A percentile compares a stretch with the other conserved stretches of the same genome.
Evolutionary conservation across 2,113 vertebrate species (phyloP).

Genomic region (Antidorcas marsupialis): DNA sequence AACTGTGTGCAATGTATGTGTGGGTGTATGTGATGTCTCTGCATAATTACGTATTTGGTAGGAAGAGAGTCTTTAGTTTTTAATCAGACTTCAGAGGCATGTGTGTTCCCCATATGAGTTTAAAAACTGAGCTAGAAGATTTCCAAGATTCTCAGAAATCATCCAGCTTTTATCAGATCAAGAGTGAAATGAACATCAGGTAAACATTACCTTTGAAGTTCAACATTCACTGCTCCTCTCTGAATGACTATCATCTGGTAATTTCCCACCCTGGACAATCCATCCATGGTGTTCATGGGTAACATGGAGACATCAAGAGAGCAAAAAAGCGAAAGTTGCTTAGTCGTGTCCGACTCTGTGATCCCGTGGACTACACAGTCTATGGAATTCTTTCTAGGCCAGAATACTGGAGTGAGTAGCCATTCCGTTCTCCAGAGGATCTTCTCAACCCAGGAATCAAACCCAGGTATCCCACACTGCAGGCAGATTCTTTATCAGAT

Average conservation of each 20-base stretch:
- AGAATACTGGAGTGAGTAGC: background rate
- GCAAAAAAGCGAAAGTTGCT: background rate
- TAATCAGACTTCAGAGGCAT: background rate
- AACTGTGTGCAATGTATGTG: background rate
- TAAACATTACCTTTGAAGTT: background rate
- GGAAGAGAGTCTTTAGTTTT: background rate
- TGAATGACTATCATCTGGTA: background rate
- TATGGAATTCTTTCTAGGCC: background rate
- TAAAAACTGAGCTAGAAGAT: background rate
- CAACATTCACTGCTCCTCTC: background rate
- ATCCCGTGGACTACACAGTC: background rate
- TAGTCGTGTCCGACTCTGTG: background rate
- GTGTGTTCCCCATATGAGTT: background rate
- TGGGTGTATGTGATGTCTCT: background rate
- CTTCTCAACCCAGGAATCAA: background rate
- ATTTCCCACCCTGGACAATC: background rate
- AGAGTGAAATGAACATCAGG: background rate
- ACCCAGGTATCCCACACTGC: background rate
- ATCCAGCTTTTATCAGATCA: background rate
- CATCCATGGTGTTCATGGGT: fast-evolving
- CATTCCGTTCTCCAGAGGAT: background rate
- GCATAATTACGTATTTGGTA: background rate
- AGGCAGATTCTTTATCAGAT: background rate
- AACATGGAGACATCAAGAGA: background rate
- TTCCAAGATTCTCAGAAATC: background rate